Conservation (phyloP, 2,113 vertebrate species). For the Balaeniceps rex region DNA sequence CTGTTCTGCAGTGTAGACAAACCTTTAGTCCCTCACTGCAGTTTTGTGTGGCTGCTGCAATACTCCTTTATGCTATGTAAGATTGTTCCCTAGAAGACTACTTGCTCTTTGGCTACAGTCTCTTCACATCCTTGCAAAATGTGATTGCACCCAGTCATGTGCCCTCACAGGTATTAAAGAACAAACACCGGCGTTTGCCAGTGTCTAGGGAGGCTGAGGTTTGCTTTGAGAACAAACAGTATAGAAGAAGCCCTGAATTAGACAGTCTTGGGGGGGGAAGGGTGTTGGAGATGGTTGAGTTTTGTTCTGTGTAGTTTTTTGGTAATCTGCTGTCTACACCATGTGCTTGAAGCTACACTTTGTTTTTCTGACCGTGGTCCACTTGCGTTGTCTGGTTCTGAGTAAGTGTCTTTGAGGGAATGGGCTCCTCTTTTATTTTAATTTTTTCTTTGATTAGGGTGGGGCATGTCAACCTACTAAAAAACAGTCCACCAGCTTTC, state of each 20-base stretch:
- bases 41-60: neutral
- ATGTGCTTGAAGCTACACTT: accelerated
- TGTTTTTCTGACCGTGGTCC: neutral
- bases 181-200: neutral
- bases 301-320: neutral
- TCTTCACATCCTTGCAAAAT: neutral
- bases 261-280: neutral
- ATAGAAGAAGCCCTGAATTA: neutral
- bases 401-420: neutral
- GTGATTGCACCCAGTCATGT: accelerated
- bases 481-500: neutral
- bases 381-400: neutral
- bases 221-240: neutral
- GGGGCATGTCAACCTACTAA: neutral
- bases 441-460: neutral
- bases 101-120: neutral
- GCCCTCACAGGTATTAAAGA: neutral
- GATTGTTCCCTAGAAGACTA: neutral
- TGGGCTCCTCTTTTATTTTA: neutral
- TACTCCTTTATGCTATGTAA: neutral
- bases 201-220: neutral
- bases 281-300: neutral
- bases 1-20: neutral
- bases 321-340: neutral
- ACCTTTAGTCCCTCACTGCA: neutral